phyloP scores from a whole-genome alignment of 2,113 vertebrate species.

The Vidua chalybeata region DNA sequence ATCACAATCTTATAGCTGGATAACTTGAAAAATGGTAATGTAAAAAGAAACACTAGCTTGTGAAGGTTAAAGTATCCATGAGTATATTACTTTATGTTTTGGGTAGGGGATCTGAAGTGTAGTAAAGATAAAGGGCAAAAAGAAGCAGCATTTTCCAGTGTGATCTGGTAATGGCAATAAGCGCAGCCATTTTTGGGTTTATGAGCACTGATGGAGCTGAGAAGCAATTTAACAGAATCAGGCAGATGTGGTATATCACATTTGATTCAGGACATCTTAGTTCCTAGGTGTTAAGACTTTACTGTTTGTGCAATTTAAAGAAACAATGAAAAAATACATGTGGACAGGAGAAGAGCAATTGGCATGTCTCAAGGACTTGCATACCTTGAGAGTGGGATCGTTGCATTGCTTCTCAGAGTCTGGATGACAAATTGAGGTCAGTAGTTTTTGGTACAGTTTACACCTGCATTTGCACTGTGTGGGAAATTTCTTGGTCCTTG shows the following conservation, averaged over 20 bases:
- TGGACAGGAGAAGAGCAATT: neutral
- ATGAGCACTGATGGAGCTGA: neutral
- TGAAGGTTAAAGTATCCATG: neutral
- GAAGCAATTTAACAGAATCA: neutral
- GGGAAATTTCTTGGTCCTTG: neutral
- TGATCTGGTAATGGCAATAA: neutral
- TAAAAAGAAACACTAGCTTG: neutral
- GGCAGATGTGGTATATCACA: neutral
- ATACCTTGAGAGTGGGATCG: neutral
- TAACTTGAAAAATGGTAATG: neutral
- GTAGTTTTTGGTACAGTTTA: neutral
- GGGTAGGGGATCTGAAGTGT: neutral
- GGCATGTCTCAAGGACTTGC: neutral
- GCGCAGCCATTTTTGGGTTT: neutral
- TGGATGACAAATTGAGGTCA: neutral
- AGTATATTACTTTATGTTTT: neutral
- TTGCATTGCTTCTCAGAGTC: neutral
- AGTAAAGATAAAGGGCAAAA: neutral
- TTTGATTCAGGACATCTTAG: neutral
- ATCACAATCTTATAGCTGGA: neutral
- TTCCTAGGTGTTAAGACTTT: neutral
- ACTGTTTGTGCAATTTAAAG: neutral
- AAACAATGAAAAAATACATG: rapidly evolving
- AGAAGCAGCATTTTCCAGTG: neutral
- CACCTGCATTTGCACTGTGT: rapidly evolving